phyloP scores from a whole-genome alignment of 2,113 vertebrate species.

The Anguilla rostrata region DNA sequence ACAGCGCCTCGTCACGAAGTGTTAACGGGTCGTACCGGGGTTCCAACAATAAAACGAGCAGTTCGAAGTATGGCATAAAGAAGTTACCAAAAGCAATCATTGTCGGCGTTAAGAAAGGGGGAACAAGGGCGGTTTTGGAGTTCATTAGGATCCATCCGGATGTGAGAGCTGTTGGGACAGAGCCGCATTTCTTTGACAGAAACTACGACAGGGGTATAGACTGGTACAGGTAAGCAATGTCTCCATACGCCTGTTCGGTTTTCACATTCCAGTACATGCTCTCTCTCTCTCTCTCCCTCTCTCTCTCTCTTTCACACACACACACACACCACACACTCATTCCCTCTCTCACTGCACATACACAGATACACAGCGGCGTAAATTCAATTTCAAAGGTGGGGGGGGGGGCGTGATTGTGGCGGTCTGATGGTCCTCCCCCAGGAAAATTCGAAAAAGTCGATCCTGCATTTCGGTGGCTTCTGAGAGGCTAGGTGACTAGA shows the following conservation, averaged over 20 bases:
- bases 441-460: no score
- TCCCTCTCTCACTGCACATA: no score
- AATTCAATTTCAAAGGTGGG: no score
- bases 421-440: no score
- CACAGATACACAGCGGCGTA: no score
- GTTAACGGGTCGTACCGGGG: constrained; percentile 38
- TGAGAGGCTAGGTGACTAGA: no score
- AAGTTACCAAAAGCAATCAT: constrained; percentile 87
- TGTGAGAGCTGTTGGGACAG: constrained; percentile 89
- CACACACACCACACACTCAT: no score
- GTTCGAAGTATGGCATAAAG: constrained; percentile 75
- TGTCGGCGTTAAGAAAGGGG: constrained; percentile 94
- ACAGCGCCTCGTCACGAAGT: constrained; percentile 36
- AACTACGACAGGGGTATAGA: constrained; percentile 90
- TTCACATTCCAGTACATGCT: background rate
- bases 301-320: background rate
- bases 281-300: background rate
- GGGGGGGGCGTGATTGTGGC: no score
- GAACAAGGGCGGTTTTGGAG: constrained; percentile 92
- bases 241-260: background rate
- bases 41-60: constrained; percentile 56
- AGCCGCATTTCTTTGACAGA: constrained; percentile 95
- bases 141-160: constrained; percentile 94
- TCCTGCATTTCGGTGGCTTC: no score
- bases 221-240: constrained; percentile 89